Conservation (phyloP, 92 coral and sea anemone genomes). For the Montipora capitata region DNA sequence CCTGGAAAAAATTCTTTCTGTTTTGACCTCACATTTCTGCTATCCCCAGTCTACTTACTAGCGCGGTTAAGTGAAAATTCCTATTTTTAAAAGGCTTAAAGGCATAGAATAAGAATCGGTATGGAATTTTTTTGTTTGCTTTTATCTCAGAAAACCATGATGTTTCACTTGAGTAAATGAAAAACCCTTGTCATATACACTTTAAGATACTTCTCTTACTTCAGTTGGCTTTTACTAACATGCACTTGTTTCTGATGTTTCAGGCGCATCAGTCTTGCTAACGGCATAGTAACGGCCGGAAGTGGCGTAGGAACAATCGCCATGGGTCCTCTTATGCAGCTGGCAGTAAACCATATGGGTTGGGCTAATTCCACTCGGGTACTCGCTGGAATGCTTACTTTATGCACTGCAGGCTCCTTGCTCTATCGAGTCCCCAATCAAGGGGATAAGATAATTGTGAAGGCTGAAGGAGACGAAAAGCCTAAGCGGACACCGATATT, state of each 20-base stretch:
- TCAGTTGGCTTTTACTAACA: background rate
- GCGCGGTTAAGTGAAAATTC: no score
- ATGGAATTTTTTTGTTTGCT: no score
- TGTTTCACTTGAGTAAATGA: no score
- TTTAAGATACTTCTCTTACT: background rate
- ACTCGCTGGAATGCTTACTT: conserved; percentile 77
- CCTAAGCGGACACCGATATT: conserved; percentile 76
- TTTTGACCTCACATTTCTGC: no score
- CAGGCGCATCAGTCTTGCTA: conserved; percentile 92
- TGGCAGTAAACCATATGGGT: conserved; percentile 78
- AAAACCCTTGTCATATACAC: background rate
- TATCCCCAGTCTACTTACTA: no score
- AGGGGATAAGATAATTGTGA: conserved; percentile 14
- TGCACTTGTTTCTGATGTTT: background rate
- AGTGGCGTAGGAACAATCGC: conserved; percentile 97
- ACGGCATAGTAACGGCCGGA: conserved; percentile 96
- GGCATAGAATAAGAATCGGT: no score
- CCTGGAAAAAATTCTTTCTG: no score
- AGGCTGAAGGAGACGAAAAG: conserved; percentile 36
- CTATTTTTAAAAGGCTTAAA: no score
- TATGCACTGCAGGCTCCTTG: conserved; percentile 82
- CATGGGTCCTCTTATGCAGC: conserved; percentile 90
- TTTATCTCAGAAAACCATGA: no score
- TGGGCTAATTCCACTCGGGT: conserved; percentile 89
- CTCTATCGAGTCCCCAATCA: conserved; percentile 81